phyloP scores from a whole-genome alignment of 2,888 invertebrate genomes.

The Papilio elwesi region DNA sequence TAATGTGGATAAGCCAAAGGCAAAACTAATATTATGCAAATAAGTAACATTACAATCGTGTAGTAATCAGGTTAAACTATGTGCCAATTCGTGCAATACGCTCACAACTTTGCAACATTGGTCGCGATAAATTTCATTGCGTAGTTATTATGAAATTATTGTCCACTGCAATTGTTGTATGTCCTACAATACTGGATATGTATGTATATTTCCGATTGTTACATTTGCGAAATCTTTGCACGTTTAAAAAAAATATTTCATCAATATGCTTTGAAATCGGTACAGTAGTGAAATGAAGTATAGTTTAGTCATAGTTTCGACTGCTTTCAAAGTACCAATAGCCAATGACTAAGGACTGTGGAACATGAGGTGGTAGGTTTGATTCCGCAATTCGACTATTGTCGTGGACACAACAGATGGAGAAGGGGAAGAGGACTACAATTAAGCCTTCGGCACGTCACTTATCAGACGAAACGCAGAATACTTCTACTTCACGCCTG shows the following conservation, averaged over 20 bases:
- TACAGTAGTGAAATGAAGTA: not conserved
- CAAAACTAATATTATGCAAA: slow-evolving; percentile 38
- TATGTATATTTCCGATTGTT: slow-evolving; percentile 16
- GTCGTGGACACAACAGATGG: too few species aligned
- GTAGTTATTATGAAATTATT: slow-evolving; percentile 35
- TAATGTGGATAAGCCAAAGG: slow-evolving; percentile 22
- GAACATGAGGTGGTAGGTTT: too few species aligned
- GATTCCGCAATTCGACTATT: too few species aligned
- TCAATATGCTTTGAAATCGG: not conserved
- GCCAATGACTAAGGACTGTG: too few species aligned
- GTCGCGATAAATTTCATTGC: slow-evolving; percentile 37
- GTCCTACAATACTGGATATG: not conserved
- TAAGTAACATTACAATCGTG: slow-evolving; percentile 31
- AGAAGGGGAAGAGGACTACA: too few species aligned
- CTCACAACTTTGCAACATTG: slow-evolving; percentile 33
- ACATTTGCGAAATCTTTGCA: slow-evolving; percentile 9
- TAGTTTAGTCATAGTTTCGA: not conserved
- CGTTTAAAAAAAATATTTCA: not conserved
- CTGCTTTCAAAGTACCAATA: too few species aligned
- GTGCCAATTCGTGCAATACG: slow-evolving; percentile 39
- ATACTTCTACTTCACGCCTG: too few species aligned
- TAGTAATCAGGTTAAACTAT: slow-evolving; percentile 38
- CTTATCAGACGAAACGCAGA: too few species aligned
- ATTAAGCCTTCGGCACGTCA: too few species aligned
- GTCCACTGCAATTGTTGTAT: slow-evolving; percentile 34